These are phyloP conservation scores for Drosophila bocqueti DNA, from an alignment of 1,140 invertebrate genomes.

Conservation along the genomic window DNA sequence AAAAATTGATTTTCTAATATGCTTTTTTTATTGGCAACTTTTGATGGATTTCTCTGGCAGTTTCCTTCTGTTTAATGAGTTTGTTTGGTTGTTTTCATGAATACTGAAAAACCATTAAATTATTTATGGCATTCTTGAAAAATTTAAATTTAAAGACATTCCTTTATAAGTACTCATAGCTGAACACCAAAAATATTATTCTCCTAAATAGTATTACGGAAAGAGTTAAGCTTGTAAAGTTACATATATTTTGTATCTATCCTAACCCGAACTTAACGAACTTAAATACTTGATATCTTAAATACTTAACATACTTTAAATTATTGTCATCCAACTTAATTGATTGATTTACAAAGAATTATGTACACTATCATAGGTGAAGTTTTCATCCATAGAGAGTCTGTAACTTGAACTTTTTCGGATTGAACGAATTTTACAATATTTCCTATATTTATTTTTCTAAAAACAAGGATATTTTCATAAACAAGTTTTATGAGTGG, in stretches of 20 bases:
- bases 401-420: not conserved
- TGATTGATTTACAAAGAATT: not conserved
- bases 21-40: no score
- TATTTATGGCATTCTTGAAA: not conserved
- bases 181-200: not conserved
- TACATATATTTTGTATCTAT: no score
- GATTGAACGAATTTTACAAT: not conserved
- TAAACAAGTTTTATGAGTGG: no score
- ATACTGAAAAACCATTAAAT: not conserved
- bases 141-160: not conserved
- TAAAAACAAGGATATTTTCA: not conserved
- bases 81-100: not conserved
- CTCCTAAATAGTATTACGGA: not conserved
- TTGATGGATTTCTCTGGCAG: no score
- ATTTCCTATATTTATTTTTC: not conserved
- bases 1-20: not conserved
- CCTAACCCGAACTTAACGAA: not conserved
- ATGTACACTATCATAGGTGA: not conserved
- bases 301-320: not conserved
- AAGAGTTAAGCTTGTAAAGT: not conserved
- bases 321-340: not conserved
- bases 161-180: not conserved
- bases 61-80: not conserved
- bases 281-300: not conserved
- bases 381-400: not conserved